A percentile compares a stretch with the other conserved stretches of the same genome.
These are phyloP conservation scores for Podargus strigoides DNA, from an alignment of 2,797 vertebrate species.

Conservation along the genomic window DNA sequence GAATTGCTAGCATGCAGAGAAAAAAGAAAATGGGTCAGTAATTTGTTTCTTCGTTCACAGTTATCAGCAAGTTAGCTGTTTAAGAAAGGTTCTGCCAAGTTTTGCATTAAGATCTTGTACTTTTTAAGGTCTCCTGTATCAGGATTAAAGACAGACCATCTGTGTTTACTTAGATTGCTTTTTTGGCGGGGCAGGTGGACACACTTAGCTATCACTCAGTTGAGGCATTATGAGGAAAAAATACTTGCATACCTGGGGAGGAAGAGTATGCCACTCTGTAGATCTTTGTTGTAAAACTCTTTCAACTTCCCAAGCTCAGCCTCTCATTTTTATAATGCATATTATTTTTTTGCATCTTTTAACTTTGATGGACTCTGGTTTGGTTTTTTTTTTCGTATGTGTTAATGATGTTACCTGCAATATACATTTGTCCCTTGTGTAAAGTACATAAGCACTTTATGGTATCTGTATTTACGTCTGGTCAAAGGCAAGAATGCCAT, in stretches of 20 bases:
- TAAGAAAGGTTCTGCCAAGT: background rate
- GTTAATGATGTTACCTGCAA: background rate
- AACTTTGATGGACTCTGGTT: background rate
- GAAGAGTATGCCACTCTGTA: background rate
- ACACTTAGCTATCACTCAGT: background rate
- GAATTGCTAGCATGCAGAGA: background rate
- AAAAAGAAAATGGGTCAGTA: background rate
- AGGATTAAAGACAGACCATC: background rate
- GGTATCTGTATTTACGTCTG: background rate
- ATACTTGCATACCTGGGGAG: background rate
- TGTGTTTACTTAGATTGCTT: background rate
- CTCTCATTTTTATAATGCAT: background rate
- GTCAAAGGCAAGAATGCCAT: background rate
- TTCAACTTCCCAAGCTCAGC: background rate
- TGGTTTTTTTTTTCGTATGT: background rate
- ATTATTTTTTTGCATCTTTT: background rate
- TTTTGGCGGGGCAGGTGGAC: rapidly evolving
- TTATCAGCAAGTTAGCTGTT: background rate
- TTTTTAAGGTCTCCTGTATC: background rate
- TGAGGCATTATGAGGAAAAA: background rate
- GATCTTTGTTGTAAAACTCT: background rate
- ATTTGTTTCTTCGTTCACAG: background rate
- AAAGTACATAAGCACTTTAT: background rate
- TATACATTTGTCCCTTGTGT: background rate
- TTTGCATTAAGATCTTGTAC: background rate